A percentile compares a stretch with the other conserved stretches of the same genome.
phyloP scores from a whole-genome alignment of 2,888 invertebrate genomes.

The Athetis lepigone region DNA sequence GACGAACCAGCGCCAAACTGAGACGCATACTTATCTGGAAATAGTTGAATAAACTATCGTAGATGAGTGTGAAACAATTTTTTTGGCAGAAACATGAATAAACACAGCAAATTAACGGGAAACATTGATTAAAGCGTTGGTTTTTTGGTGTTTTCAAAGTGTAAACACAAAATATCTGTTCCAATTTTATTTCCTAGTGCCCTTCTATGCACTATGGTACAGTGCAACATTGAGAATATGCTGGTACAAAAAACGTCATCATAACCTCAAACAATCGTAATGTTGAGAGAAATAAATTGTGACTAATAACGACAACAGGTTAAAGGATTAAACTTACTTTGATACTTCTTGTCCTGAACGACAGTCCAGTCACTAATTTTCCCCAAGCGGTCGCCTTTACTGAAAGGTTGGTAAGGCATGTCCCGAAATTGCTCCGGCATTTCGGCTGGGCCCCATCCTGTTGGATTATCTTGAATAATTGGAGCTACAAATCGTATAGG shows the following conservation, averaged over 20 bases:
- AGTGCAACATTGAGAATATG: constrained; percentile 23
- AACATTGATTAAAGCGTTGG: background rate
- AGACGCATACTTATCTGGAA: constrained; percentile 96
- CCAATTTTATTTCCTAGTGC: background rate
- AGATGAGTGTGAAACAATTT: background rate
- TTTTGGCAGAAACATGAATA: constrained; percentile 29
- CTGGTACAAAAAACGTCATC: constrained; percentile 67
- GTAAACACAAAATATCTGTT: background rate
- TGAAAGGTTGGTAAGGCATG: constrained; percentile 99
- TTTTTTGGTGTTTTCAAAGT: background rate
- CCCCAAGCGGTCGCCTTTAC: constrained; percentile 99
- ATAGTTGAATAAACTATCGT: background rate
- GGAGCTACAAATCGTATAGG: constrained; percentile 93
- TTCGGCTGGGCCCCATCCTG: constrained; percentile 99
- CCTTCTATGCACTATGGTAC: constrained; percentile 22
- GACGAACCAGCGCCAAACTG: constrained; percentile 98
- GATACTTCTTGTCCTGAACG: constrained; percentile 98
- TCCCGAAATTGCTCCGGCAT: constrained; percentile 98
- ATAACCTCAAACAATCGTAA: constrained; percentile 74
- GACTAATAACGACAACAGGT: background rate
- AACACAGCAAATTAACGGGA: background rate
- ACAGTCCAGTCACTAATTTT: constrained; percentile 99
- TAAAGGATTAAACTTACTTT: constrained; percentile 91
- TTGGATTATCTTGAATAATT: constrained; percentile 95
- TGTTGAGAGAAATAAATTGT: constrained; percentile 8